Evolutionary conservation across 2,113 vertebrate species (phyloP).

Genomic region (Microtus oregoni): DNA sequence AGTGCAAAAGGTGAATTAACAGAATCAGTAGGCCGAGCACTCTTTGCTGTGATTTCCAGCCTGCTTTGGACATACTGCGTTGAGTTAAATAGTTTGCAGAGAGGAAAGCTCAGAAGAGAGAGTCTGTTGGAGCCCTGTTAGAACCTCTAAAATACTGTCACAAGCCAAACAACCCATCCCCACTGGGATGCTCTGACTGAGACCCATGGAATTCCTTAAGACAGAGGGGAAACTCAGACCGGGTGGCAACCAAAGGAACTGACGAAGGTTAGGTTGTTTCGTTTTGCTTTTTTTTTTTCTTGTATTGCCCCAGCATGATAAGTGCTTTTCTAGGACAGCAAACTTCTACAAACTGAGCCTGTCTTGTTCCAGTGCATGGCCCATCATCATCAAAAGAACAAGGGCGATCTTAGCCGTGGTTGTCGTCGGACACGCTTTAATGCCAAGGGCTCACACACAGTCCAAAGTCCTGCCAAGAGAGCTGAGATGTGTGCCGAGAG

Average conservation of each 20-base stretch:
- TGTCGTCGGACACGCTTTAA: conserved; percentile 78
- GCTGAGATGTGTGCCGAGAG: conserved; percentile 67
- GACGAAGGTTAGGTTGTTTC: conserved; percentile 43
- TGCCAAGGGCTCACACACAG: conserved; percentile 73
- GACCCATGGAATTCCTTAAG: conserved; percentile 33
- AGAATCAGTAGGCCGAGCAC: not conserved
- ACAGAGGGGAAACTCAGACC: conserved; percentile 80
- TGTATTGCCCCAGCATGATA: conserved; percentile 82
- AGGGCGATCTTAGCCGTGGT: conserved; percentile 76
- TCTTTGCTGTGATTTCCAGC: conserved; percentile 16
- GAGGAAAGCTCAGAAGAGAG: not conserved
- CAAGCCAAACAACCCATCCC: conserved; percentile 13
- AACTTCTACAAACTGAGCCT: conserved; percentile 81
- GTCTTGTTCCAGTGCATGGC: conserved; percentile 83
- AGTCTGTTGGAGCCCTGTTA: not conserved
- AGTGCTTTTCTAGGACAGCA: conserved; percentile 84
- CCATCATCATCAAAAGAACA: conserved; percentile 79
- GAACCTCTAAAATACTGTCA: conserved; percentile 44
- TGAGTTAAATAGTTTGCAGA: not conserved
- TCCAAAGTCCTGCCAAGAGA: conserved; percentile 53
- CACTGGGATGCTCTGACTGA: not conserved
- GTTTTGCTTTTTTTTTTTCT: conserved; percentile 69
- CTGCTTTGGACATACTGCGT: conserved; percentile 26
- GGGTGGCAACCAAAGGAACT: conserved; percentile 34
- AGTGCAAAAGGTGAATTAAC: conserved; percentile 55